A percentile compares a stretch with the other conserved stretches of the same genome.
Conservation (phyloP, 1,140 invertebrate genomes). For the Tetragnatha versicolor region DNA sequence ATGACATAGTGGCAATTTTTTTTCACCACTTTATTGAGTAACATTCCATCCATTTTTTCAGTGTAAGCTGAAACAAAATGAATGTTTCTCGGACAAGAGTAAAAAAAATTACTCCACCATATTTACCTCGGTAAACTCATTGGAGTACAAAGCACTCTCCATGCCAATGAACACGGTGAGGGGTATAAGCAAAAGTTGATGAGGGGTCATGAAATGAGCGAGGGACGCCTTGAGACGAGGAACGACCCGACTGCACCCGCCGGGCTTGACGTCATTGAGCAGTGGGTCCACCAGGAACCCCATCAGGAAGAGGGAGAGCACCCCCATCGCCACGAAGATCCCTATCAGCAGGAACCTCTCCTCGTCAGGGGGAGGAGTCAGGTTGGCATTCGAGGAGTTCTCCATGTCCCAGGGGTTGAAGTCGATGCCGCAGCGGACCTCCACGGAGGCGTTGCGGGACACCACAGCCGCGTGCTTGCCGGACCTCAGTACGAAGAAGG, state of each 20-base stretch:
- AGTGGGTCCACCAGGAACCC: conserved; percentile 87
- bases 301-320: conserved; percentile 84
- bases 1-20: too few species aligned
- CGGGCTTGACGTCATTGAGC: conserved; percentile 58
- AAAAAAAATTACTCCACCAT: too few species aligned
- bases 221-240: neutral
- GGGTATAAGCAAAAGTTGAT: conserved; percentile 91
- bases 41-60: too few species aligned
- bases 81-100: too few species aligned
- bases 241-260: conserved; percentile 71
- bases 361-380: conserved; percentile 66
- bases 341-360: conserved; percentile 86
- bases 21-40: too few species aligned
- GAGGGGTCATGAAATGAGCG: conserved; percentile 62
- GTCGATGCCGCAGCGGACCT: neutral
- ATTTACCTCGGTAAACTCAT: conserved; percentile 88
- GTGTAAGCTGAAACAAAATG: too few species aligned
- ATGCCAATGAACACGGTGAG: conserved; percentile 96
- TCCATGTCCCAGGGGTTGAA: neutral
- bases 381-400: neutral
- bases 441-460: neutral
- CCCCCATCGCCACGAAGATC: conserved; percentile 86
- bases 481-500: conserved; percentile 1
- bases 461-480: neutral
- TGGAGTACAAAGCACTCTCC: conserved; percentile 94